Base-by-base conservation (phyloP, 2,888 invertebrate genomes). In the Ectemnius lituratus region DNA sequence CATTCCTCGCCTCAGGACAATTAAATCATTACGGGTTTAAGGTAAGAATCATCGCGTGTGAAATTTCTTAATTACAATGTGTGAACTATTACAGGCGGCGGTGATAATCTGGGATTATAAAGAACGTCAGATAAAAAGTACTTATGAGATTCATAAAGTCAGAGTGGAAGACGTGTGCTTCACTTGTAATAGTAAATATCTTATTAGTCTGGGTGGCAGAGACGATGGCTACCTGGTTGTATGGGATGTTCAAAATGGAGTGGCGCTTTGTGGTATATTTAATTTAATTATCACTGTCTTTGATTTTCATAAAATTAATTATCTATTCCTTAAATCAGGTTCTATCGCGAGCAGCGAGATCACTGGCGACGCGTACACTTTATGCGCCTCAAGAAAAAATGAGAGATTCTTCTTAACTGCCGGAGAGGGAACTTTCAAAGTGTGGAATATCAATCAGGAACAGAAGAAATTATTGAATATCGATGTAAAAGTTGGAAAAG, bases 1-100 rank as follows among this genome's bases (percentile, higher is more conserved):
- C 94, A 23, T 96, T 94, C 85, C 92, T 98, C 52, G 98, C 97
- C 4, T 97, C 98, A 0, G 98, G 98, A 0, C 97, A 98, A 91
- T 94, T 95, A 52, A 98, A 96, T 87, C 96, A 97, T 87, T 96
- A 97, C 90, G 98, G 98, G 4, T 98, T 97, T 89, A 96, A 96
- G 90, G 95, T 95, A 6, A 28, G 58, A 13, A 14, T 11, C n/a
- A 6, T 14, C 46, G 0, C 11, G 13, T 16, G 20, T 3, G 1
- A 13, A 4, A 27, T 13, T 27, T 27, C 4, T 0, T 45, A 6
- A 1, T 47, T 5, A 5, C 47, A 23, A 8, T 61, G 20, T 6
- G 1, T 37, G 11, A 8, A 37, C 11, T 70, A 23, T 87, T 82
- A 45, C 73, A 93, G 92, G 94, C 98, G 0, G 93, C 94, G 70